These are phyloP conservation scores for Bombus ignitus DNA, from an alignment of 1,140 invertebrate species.

Conservation along the genomic window DNA sequence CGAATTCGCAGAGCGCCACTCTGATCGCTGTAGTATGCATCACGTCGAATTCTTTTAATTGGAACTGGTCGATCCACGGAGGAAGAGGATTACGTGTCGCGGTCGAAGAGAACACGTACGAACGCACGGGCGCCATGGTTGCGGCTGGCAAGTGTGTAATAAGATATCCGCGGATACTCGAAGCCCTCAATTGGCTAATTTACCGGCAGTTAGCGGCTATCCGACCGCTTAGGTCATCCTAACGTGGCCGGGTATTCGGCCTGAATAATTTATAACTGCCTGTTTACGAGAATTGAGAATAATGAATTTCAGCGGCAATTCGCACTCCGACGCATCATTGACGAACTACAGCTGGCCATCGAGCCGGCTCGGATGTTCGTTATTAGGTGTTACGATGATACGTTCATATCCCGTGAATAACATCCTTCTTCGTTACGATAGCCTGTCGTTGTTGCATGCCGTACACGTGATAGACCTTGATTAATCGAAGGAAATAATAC, in stretches of 20 bases:
- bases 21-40: conserved; percentile 1
- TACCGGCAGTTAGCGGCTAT: conserved; percentile 82
- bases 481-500: not conserved
- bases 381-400: conserved; percentile 61
- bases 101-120: conserved; percentile 66
- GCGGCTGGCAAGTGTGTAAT: conserved; percentile 81
- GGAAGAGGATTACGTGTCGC: conserved; percentile 72
- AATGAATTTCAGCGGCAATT: conserved; percentile 80
- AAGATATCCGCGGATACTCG: conserved; percentile 84
- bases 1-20: not conserved
- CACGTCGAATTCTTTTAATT: conserved; percentile 31
- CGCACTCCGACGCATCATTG: conserved; percentile 70
- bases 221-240: conserved; percentile 82
- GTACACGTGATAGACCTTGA: not conserved
- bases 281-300: conserved; percentile 84
- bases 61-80: conserved; percentile 44
- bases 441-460: too few relatives aligned
- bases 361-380: conserved; percentile 66
- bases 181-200: conserved; percentile 84
- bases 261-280: conserved; percentile 84
- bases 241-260: conserved; percentile 80
- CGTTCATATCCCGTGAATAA: conserved; percentile 46
- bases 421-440: conserved; percentile 42
- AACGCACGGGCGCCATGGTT: conserved; percentile 78
- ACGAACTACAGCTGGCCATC: conserved; percentile 66